Evolutionary conservation across 1,140 invertebrate genomes (phyloP), one percentile per base, ranked within the genome.

Genomic region (Micrasema longulum): DNA sequence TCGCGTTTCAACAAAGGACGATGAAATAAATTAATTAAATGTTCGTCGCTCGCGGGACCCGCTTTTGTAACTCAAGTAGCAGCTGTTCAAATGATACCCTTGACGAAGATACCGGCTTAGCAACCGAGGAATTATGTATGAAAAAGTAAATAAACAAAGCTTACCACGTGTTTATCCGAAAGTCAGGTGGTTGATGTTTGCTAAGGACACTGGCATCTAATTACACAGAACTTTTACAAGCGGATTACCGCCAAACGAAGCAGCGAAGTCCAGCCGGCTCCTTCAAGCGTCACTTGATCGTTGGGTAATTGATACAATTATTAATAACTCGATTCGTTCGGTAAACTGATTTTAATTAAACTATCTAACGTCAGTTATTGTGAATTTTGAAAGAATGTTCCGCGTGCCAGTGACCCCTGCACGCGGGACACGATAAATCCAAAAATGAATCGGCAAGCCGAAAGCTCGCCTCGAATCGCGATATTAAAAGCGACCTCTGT

Each of bases 361-460:
- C 26, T 31, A 31, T 31, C n/a, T n/a, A n/a, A n/a, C n/a, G n/a
- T n/a, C 12, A 41, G 14, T 60, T 62, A 41, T 31, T 64, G 41
- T 18, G 60, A 64, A 47, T 64, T 62, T 64, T 64, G 22, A 64
- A 48, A 22, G 60, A 64, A 64, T 26, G 2, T 23, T 47, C 43
- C 41, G 16, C 60, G 60, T 52, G 68, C 68, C 67, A 64, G n/a
- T 63, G 57, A 70, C 57, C 57, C 57, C 57, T 57, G 68, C 68
- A 52, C 68, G 68, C 68, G 16, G 57, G 11, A 52, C 57, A 16
- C 55, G 68, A 52, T 64, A 52, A 41, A 50, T 70, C 68, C 68
- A 70, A 70, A 70, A 70, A 64, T 64, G 68, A 70, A 52, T 53
- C 48, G 55, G 22, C 68, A 43, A 63, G 57, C 47, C 53, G 36